Evolutionary conservation across 2,888 invertebrate species (phyloP), one percentile per base, ranked within the genome.

Genomic region (Prosapia bicincta): DNA sequence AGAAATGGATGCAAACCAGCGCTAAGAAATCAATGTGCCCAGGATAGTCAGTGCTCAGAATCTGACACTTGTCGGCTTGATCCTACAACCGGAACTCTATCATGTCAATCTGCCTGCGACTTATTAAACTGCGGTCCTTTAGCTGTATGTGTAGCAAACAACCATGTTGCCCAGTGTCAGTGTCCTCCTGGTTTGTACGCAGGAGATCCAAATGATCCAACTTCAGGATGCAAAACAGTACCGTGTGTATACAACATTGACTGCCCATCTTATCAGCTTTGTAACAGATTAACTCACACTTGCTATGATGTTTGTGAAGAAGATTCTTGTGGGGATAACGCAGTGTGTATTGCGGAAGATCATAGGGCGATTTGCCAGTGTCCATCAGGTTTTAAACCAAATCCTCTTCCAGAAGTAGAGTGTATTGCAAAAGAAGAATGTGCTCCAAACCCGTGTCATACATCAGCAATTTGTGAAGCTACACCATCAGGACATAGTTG

Each of bases 241-340:
- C 93, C 94, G 3, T 96, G 95, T 83, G 93, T 95, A 43, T 95
- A 95, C 83, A 95, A 95, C 82, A 90, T 91, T 69, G 95, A 95
- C 83, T 96, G 96, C 82, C 92, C 93, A 32, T 86, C 91, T 0
- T 88, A 90, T 76, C 93, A 96, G 83, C 85, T 94, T 73, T 96
- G 96, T 83, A 92, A 96, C 83, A 88, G 96, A 72, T 86, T 95
- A 83, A 92, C 93, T 0, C 93, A 95, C 83, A 92, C 91, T 25
- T 97, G 96, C 82, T 89, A 90, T 81, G 91, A 93, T 83, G 93
- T 92, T 7, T 96, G 96, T 82, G 90, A 90, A 78, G 92, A 92
- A 83, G 91, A 93, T 80, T 90, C 93, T 1, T 97, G 96, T 82
- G 96, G 96, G 0, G 89, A 89, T 23, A 95, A 96, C 84, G 94